A percentile compares a stretch with the other conserved stretches of the same genome.
Conservation (phyloP, 2,888 invertebrate genomes). For the Mechanitis mazaeus region DNA sequence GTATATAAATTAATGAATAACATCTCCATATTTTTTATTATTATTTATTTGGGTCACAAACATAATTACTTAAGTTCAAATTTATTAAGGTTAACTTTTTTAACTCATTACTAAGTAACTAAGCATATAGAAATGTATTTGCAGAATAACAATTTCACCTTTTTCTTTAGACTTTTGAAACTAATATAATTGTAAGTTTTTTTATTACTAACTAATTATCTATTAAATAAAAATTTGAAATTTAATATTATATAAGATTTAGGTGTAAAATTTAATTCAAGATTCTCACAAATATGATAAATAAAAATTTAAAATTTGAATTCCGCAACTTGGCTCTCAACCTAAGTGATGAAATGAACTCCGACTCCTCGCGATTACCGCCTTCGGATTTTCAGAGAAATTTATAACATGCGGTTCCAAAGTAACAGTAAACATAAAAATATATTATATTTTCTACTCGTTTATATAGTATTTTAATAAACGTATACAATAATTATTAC, state of each 20-base stretch:
- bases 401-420: conserved; percentile 12
- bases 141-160: no score
- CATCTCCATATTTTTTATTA: no score
- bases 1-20: no score
- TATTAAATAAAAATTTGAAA: neutral
- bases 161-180: no score
- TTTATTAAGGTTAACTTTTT: no score
- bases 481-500: neutral
- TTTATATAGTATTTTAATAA: neutral
- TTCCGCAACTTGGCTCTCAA: conserved; percentile 16
- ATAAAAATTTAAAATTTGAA: conserved; percentile 18
- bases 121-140: no score
- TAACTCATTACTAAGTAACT: no score
- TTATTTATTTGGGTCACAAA: no score
- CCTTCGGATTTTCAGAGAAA: conserved; percentile 9
- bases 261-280: conserved; percentile 17
- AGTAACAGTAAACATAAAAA: neutral
- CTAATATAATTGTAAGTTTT: no score
- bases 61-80: no score
- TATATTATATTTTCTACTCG: neutral
- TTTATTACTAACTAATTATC: neutral
- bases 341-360: conserved; percentile 19
- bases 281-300: conserved; percentile 16
- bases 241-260: neutral
- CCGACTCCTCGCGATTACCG: conserved; percentile 17